Base-by-base conservation (phyloP, 2,797 vertebrate genomes). In the Sebastes oblongus region DNA sequence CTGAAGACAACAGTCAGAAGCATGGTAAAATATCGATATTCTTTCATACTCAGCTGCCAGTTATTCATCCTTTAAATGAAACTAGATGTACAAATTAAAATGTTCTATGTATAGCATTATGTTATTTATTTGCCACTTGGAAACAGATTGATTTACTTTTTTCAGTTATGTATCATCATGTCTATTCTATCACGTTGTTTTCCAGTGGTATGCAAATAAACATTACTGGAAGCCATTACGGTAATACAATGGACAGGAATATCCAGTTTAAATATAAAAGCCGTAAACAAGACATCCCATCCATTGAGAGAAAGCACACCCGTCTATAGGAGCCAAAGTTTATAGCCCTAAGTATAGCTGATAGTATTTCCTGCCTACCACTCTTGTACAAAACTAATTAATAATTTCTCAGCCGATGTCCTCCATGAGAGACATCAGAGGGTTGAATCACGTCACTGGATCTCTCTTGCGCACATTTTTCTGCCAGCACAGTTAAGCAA, bases 361-460 rank as follows among this genome's bases (percentile, higher is more conserved):
- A 88, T 90, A 90, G 81, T 91, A 93, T 93, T 89, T 92, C 84
- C 80, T 91, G 84, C 86, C 81, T 82, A 84, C 81, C 86, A 89
- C 82, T 92, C 89, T 87, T 91, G 84, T 89, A 88, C 88, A 92
- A 86, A 92, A 91, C 91, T 89, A 93, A 91, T 96, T 95, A 94
- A 95, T 96, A 94, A 94, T 92, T 95, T 93, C 93, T 86, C 84
- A 91, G 74, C 77, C 74, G 87, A 90, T 93, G 90, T 93, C 82
- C 89, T 93, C 90, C 79, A 83, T 86, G 78, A 83, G 84, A 88
- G 83, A 86, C 92, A 88, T 92, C 88, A 91, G 73, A 89, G 80
- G 84, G 81, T 87, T 88, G 86, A 85, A 91, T 78, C 86, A 90
- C 83, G 83, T 94, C 88, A 91, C 68, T 88, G 79, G 86, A 67